Evolutionary conservation across 2,888 invertebrate genomes (phyloP).

Genomic region (Eupithecia inturbata): DNA sequence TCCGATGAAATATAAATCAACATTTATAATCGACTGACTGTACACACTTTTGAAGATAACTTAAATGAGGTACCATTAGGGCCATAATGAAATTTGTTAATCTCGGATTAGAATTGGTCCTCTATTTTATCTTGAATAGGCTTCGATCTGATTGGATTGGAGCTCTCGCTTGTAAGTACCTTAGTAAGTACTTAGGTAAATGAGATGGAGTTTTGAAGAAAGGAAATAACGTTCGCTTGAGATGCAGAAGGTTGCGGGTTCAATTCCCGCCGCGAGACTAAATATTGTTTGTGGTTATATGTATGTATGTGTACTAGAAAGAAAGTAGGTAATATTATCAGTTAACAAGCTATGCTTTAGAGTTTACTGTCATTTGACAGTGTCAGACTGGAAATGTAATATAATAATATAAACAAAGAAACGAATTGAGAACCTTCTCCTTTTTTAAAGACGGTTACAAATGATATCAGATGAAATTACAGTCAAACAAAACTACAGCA

Average conservation of each 20-base stretch:
- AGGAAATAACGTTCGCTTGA: background rate
- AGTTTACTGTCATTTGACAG: background rate
- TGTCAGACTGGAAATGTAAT: too few relatives aligned
- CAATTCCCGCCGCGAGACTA: background rate
- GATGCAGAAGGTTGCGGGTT: background rate
- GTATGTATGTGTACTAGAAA: too few relatives aligned
- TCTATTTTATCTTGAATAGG: constrained; percentile 22
- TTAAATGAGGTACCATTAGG: constrained; percentile 27
- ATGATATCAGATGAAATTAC: background rate
- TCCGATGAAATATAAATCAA: background rate
- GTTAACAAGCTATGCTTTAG: background rate
- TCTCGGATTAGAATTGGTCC: constrained; percentile 28
- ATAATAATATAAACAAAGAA: too few relatives aligned
- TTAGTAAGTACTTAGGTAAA: background rate
- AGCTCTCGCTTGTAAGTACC: background rate
- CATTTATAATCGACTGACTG: background rate
- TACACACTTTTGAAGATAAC: constrained; percentile 28
- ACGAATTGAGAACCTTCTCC: too few relatives aligned
- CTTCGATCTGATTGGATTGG: constrained; percentile 15
- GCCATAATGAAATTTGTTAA: constrained; percentile 36
- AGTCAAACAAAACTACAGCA: background rate
- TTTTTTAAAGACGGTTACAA: too few relatives aligned
- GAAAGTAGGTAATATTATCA: too few relatives aligned
- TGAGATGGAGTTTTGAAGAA: background rate
- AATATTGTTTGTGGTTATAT: background rate